Base-by-base conservation (phyloP, 2,113 vertebrate genomes). In the Turnix velox region DNA sequence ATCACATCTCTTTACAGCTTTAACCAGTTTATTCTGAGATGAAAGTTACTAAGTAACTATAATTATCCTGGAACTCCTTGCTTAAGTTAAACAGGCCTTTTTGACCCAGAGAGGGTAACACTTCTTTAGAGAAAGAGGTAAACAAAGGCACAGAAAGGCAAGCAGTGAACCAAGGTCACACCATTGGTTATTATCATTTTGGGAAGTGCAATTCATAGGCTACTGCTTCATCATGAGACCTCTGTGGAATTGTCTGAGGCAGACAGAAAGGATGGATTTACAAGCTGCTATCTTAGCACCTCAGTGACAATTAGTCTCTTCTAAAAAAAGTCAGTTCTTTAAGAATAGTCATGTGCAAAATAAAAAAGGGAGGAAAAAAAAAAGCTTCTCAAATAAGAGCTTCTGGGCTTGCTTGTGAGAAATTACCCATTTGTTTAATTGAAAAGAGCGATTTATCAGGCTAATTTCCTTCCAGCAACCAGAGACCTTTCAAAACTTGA, bases 401-500 rank as follows among this genome's bases (percentile, higher is more conserved):
- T 76, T 68, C 87, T 84, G 67, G 91, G 30, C 42, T 90, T 35
- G 35, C 68, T 75, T 84, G 37, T 86, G 90, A 91, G 94, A 95
- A 88, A 90, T 55, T 54, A 94, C 35, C 72, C 45, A 42, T 52
- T 95, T 93, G 62, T 94, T 65, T 92, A 55, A 52, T 91, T 94
- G 92, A 92, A 94, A 95, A 95, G 81, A 80, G 33, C 4, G 0
- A 68, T 95, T 94, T 93, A 83, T 92, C 69, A 91, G 69, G 68
- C 71, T 66, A 68, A 61, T 68, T 95, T 95, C 96, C 93, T 97
- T 94, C 91, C 61, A 96, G 95, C 71, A n/a, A 94, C 61, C 9
- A 62, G 88, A 96, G 84, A 94, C 93, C 91, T 97, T 96, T 96
- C 76, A 83, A 93, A 96, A 94, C 75, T 63, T 77, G 92, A 94